phyloP scores from a whole-genome alignment of 1,140 invertebrate species.

The Meloidogyne exigua region DNA sequence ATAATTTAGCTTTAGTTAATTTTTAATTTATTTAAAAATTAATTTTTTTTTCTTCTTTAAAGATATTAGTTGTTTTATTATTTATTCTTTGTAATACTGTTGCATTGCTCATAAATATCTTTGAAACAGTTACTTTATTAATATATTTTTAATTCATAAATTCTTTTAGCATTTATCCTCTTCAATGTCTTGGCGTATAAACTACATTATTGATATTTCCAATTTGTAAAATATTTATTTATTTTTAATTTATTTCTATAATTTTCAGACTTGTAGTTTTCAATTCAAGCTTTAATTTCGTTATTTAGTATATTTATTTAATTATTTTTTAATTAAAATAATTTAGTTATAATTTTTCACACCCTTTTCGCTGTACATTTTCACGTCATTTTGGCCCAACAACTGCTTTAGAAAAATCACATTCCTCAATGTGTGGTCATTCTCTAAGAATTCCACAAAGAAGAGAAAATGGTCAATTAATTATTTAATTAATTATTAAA shows the following conservation, averaged over 20 bases:
- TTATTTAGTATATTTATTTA: slow-evolving; percentile 39
- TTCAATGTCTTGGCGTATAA: slow-evolving; percentile 48
- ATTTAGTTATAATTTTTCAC: slow-evolving; percentile 42
- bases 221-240: slow-evolving; percentile 36
- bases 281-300: slow-evolving; percentile 59
- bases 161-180: slow-evolving; percentile 36
- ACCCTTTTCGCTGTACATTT: slow-evolving; percentile 44
- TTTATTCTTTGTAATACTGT: slow-evolving; percentile 60
- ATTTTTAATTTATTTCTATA: not conserved
- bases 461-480: not conserved
- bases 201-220: slow-evolving; percentile 60
- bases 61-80: slow-evolving; percentile 61
- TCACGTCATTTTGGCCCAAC: slow-evolving; percentile 31
- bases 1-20: slow-evolving; percentile 58
- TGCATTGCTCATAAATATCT: slow-evolving; percentile 59
- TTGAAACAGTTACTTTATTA: slow-evolving; percentile 37
- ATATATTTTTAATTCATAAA: not conserved
- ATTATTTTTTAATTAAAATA: not conserved
- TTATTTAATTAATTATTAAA: not conserved
- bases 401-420: not conserved
- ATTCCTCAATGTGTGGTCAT: not conserved
- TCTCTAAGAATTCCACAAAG: not conserved
- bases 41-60: slow-evolving; percentile 16
- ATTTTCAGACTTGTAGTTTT: slow-evolving; percentile 54
- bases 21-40: slow-evolving; percentile 9